phyloP scores from a whole-genome alignment of 2,888 invertebrate species.

The Druceiella hillmani region DNA sequence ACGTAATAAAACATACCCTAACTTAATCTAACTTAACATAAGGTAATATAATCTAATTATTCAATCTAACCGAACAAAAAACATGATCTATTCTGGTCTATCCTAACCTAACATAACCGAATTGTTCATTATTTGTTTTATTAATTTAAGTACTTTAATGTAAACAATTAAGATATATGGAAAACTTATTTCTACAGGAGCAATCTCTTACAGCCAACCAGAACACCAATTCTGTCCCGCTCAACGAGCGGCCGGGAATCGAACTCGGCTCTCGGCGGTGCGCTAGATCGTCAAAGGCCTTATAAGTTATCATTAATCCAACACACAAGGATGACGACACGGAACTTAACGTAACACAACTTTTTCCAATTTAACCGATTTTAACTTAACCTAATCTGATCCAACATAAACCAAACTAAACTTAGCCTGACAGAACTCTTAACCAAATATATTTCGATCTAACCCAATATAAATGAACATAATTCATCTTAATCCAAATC shows the following conservation, averaged over 20 bases:
- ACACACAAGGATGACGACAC: too few species aligned
- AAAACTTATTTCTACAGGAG: too few species aligned
- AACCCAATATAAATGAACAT: background rate
- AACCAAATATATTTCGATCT: too few species aligned
- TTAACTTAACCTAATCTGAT: background rate
- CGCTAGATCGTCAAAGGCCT: too few species aligned
- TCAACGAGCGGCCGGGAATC: too few species aligned
- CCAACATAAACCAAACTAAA: background rate
- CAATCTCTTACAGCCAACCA: too few species aligned
- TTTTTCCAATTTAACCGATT: background rate
- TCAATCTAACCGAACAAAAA: background rate
- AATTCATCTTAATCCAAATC: background rate
- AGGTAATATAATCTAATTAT: background rate
- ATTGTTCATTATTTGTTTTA: too few species aligned
- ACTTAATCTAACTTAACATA: background rate
- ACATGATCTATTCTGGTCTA: background rate
- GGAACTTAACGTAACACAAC: background rate
- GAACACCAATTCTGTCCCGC: too few species aligned
- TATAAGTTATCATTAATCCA: too few species aligned
- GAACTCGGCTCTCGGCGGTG: too few species aligned
- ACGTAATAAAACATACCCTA: background rate
- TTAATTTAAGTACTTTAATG: too few species aligned
- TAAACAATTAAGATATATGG: too few species aligned
- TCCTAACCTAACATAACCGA: conserved; percentile 1
- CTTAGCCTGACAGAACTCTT: background rate